Evolutionary conservation across 2,888 invertebrate genomes (phyloP).

Genomic region (Limulus polyphemus): DNA sequence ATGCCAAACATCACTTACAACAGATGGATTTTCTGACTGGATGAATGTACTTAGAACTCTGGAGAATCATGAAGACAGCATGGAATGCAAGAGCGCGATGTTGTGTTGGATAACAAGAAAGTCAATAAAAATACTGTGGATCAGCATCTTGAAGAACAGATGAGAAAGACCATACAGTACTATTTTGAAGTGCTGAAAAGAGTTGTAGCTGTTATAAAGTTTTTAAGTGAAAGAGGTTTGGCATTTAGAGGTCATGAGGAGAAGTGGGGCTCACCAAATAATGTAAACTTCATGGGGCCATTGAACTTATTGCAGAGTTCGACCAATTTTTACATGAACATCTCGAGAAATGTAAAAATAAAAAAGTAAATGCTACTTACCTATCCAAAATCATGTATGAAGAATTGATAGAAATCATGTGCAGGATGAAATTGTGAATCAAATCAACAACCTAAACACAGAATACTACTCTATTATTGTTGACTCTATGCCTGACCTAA

Average conservation of each 20-base stretch:
- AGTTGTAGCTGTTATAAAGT: constrained; percentile 28
- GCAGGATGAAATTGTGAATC: background rate
- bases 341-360: constrained; percentile 28
- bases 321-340: constrained; percentile 30
- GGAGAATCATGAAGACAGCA: background rate
- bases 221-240: constrained; percentile 26
- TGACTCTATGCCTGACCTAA: no score
- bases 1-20: no score
- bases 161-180: constrained; percentile 22
- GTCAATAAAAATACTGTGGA: background rate
- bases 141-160: no score
- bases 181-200: constrained; percentile 28
- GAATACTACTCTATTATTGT: constrained; percentile 26
- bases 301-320: constrained; percentile 30
- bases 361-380: constrained; percentile 28
- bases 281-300: constrained; percentile 30
- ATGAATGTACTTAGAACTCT: background rate
- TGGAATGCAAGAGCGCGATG: background rate
- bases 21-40: background rate
- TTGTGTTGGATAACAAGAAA: background rate
- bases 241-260: constrained; percentile 29
- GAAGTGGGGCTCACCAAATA: constrained; percentile 25
- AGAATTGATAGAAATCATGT: constrained; percentile 31
- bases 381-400: constrained; percentile 30
- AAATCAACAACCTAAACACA: constrained; percentile 10